phyloP scores from a whole-genome alignment of 2,797 vertebrate species.

The Trachops cirrhosus region DNA sequence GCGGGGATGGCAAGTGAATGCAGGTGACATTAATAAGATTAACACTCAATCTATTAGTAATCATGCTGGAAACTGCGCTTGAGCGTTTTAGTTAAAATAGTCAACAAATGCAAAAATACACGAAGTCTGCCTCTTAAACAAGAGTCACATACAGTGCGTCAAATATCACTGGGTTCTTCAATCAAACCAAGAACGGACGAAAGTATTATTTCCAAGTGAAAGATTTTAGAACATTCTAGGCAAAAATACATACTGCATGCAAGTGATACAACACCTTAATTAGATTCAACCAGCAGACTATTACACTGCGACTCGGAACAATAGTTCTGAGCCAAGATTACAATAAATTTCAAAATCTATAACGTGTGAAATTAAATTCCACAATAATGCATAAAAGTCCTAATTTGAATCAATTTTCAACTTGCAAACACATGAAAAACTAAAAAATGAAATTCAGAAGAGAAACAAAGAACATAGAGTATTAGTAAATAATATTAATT shows the following conservation, averaged over 20 bases:
- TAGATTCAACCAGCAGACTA: constrained; percentile 75
- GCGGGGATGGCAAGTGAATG: not conserved
- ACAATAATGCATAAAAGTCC: constrained; percentile 62
- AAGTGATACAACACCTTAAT: constrained; percentile 67
- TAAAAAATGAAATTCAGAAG: constrained; percentile 70
- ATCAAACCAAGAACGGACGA: constrained; percentile 44
- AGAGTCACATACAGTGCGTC: constrained; percentile 29
- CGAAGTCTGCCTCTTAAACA: constrained; percentile 35
- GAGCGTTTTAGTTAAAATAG: constrained; percentile 54
- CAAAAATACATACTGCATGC: constrained; percentile 60
- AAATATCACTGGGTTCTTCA: constrained; percentile 57
- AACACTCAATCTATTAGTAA: not conserved
- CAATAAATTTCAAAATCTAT: constrained; percentile 76
- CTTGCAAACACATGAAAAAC: constrained; percentile 71
- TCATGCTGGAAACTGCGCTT: constrained; percentile 41
- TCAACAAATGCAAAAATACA: constrained; percentile 45
- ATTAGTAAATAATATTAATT: constrained; percentile 69
- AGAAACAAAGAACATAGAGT: constrained; percentile 65
- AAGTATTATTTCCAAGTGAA: constrained; percentile 62
- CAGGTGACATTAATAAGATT: constrained; percentile 42
- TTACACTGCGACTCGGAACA: constrained; percentile 68
- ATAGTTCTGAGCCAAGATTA: constrained; percentile 68
- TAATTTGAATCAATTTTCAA: constrained; percentile 78
- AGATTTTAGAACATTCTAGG: constrained; percentile 58
- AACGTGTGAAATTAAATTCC: constrained; percentile 76